These are phyloP conservation scores for Hirtodrosophila alboralis DNA, from an alignment of 2,888 invertebrate genomes.

Conservation along the genomic window DNA sequence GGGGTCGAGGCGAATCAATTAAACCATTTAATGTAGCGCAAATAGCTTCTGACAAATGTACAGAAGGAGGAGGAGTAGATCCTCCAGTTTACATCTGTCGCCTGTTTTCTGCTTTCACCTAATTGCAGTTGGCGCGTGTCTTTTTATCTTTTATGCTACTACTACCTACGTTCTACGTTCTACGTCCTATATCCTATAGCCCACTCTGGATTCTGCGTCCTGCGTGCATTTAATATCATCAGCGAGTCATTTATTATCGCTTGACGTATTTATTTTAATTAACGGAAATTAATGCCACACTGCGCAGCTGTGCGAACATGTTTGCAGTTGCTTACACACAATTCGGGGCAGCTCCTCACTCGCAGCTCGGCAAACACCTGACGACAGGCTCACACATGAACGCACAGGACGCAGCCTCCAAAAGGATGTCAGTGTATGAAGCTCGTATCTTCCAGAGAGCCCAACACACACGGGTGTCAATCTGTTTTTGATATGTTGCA, in stretches of 20 bases:
- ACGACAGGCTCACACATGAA: conserved; percentile 54
- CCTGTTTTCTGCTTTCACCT: conserved; percentile 21
- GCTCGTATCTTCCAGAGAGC: conserved; percentile 25
- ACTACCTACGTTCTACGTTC: no score
- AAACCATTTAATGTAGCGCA: conserved; percentile 47
- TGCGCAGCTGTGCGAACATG: conserved; percentile 70
- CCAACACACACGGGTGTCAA: conserved; percentile 54
- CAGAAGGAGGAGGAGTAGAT: conserved; percentile 2
- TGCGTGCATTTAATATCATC: conserved; percentile 67
- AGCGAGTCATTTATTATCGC: conserved; percentile 77
- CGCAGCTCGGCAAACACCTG: conserved; percentile 42
- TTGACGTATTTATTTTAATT: conserved; percentile 80
- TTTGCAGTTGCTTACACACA: conserved; percentile 69
- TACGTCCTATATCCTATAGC: no score
- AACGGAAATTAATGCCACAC: conserved; percentile 79
- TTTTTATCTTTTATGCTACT: conserved; percentile 32
- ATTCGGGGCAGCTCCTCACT: conserved; percentile 40
- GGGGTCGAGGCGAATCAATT: conserved; percentile 54
- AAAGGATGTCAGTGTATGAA: conserved; percentile 40
- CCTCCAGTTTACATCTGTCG: conserved; percentile 22
- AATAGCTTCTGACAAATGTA: conserved; percentile 15
- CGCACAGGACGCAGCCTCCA: conserved; percentile 53
- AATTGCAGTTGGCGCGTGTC: conserved; percentile 58
- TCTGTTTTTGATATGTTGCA: conserved; percentile 62
- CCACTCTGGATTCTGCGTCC: conserved; percentile 9